Evolutionary conservation across 2,888 invertebrate species (phyloP).

Genomic region (Busseola fusca): DNA sequence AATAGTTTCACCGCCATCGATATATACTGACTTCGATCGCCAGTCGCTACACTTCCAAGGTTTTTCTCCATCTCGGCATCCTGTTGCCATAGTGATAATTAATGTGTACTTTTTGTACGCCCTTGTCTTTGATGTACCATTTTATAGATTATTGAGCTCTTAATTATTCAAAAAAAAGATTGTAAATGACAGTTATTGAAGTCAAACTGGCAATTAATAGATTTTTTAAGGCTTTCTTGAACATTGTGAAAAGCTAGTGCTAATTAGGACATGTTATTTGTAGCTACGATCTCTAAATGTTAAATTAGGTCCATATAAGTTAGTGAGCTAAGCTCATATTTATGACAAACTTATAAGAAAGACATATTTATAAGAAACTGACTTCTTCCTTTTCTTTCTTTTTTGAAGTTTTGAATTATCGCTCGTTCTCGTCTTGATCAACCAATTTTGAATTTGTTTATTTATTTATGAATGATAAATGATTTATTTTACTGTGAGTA

Average conservation of each 20-base stretch:
- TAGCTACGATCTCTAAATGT: not conserved
- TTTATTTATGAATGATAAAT: too few relatives aligned
- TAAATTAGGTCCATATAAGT: not conserved
- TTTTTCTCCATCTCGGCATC: constrained; percentile 52
- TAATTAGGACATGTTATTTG: not conserved
- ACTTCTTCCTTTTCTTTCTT: not conserved
- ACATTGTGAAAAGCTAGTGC: not conserved
- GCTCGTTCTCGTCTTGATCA: not conserved
- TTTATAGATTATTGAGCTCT: constrained; percentile 30
- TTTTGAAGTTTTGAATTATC: not conserved
- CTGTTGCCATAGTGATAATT: constrained; percentile 54
- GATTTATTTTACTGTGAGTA: too few relatives aligned
- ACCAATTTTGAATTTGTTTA: too few relatives aligned
- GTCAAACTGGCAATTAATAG: not conserved
- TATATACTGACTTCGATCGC: constrained; percentile 41
- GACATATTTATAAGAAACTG: too few relatives aligned
- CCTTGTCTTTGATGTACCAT: constrained; percentile 13
- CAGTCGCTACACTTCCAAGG: constrained; percentile 54
- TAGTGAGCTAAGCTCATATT: not conserved
- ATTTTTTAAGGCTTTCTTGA: not conserved
- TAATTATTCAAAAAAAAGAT: constrained; percentile 17
- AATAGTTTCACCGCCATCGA: constrained; percentile 26
- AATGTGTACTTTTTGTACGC: constrained; percentile 46
- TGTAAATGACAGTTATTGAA: not conserved
- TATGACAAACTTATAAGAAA: too few relatives aligned